These are phyloP conservation scores for Eupithecia subfuscata DNA, from an alignment of 2,888 invertebrate species.

Conservation along the genomic window DNA sequence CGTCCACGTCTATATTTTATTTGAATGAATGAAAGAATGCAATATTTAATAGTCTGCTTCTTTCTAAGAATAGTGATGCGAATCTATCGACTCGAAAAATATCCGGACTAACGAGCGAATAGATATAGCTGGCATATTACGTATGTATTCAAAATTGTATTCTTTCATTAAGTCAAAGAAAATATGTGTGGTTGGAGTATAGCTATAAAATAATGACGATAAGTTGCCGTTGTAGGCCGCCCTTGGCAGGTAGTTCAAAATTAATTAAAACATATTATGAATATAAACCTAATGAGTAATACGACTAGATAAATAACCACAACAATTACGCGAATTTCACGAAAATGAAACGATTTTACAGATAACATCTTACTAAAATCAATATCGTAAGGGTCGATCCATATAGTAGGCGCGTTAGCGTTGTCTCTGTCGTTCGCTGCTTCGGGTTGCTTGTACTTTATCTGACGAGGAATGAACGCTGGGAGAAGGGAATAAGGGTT, in stretches of 20 bases:
- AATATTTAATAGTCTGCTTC: too few relatives aligned
- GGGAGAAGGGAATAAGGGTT: conserved; percentile 17
- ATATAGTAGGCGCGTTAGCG: conserved; percentile 49
- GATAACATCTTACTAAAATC: conserved; percentile 67
- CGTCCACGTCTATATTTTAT: too few relatives aligned
- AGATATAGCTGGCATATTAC: too few relatives aligned
- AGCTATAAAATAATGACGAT: too few relatives aligned
- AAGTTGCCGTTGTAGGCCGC: too few relatives aligned
- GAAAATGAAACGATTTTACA: neutral
- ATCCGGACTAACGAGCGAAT: too few relatives aligned
- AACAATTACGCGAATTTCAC: neutral
- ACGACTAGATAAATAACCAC: neutral
- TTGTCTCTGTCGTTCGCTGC: neutral
- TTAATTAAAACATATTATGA: neutral
- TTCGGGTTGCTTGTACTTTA: conserved; percentile 52
- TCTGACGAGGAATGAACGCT: conserved; percentile 51
- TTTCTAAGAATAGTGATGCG: too few relatives aligned
- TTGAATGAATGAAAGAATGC: too few relatives aligned
- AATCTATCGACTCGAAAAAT: too few relatives aligned
- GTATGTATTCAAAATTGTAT: too few relatives aligned
- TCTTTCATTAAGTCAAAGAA: too few relatives aligned
- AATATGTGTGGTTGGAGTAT: too few relatives aligned
- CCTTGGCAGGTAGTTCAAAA: neutral
- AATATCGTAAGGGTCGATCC: conserved; percentile 68
- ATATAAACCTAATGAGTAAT: neutral